A percentile compares a stretch with the other conserved stretches of the same genome.
phyloP scores from a whole-genome alignment of 2,113 vertebrate species.

The Tringa solitaria region DNA sequence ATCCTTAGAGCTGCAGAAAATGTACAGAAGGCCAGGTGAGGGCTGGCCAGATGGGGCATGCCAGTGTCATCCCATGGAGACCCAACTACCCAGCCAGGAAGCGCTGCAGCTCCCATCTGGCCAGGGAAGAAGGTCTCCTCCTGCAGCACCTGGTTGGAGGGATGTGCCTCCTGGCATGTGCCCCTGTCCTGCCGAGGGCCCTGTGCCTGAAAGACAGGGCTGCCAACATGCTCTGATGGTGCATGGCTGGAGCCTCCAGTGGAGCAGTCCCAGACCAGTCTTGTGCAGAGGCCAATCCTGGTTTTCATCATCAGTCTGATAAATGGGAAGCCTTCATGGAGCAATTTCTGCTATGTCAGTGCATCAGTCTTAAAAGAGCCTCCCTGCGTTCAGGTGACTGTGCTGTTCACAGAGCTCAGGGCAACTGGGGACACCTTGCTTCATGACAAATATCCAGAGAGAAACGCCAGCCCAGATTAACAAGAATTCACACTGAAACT shows the following conservation, averaged over 20 bases:
- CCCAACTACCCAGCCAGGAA: neutral
- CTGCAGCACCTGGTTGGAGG: rapidly evolving
- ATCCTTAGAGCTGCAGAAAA: neutral
- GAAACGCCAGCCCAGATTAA: neutral
- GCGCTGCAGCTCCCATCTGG: neutral
- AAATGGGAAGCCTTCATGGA: neutral
- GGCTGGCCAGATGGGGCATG: rapidly evolving
- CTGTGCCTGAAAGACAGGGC: neutral
- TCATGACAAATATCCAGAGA: neutral
- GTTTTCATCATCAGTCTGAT: neutral
- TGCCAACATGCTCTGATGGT: rapidly evolving
- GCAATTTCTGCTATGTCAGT: neutral
- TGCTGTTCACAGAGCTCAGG: neutral
- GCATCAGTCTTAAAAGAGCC: neutral
- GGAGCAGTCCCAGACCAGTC: neutral
- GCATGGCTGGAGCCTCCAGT: neutral
- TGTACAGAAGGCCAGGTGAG: neutral
- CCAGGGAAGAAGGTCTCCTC: neutral
- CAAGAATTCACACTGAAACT: neutral
- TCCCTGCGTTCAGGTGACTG: neutral
- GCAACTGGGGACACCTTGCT: neutral
- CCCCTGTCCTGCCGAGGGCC: neutral
- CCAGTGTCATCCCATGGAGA: rapidly evolving
- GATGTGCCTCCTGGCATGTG: neutral
- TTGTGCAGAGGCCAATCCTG: neutral